Base-by-base conservation (phyloP, 1,140 invertebrate genomes). In the Druon quercuslanigerum region DNA sequence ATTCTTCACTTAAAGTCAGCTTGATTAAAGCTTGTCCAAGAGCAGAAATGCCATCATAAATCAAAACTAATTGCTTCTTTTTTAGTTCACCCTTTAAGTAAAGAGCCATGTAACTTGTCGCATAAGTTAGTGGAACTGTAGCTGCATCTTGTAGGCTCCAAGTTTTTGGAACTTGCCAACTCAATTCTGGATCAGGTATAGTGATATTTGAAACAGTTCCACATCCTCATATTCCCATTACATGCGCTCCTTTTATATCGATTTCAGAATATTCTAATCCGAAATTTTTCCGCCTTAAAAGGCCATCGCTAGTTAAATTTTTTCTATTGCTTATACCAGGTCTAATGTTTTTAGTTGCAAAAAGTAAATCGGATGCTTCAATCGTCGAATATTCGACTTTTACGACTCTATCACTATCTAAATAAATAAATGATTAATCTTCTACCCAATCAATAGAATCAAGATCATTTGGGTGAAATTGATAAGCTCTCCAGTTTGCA, bases 131-230 rank as follows among this genome's bases (percentile, higher is more conserved):
- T n/a, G n/a, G n/a, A n/a, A n/a, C n/a, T n/a, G n/a, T n/a, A n/a
- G n/a, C n/a, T n/a, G n/a, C n/a, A n/a, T n/a, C n/a, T n/a, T n/a
- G n/a, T n/a, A n/a, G n/a, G n/a, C n/a, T n/a, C n/a, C n/a, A n/a
- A n/a, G 20, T 25, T 25, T 25, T 25, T 25, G 20, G 20, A 25
- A 94, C 86, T 81, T 95, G 92, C 97, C 97, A 98, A 80, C 97
- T 92, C 91, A 97, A 98, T 13, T 93, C 92, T 51, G 93, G 92
- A 91, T 97, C 95, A 54, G 95, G 95, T 51, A 95, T 87, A 51
- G 98, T 95, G 51, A 94, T 94, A 25, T 96, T 98, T 19, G 97
- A 97, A 72, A 98, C 90, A 52, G 96, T 96, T 87, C 95, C 95
- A 19, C 96, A 96, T 20, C 94, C 92, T 2, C 93, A 87, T 91